Conservation (phyloP, 2,888 invertebrate species). For the Barypeithes pellucidus region DNA sequence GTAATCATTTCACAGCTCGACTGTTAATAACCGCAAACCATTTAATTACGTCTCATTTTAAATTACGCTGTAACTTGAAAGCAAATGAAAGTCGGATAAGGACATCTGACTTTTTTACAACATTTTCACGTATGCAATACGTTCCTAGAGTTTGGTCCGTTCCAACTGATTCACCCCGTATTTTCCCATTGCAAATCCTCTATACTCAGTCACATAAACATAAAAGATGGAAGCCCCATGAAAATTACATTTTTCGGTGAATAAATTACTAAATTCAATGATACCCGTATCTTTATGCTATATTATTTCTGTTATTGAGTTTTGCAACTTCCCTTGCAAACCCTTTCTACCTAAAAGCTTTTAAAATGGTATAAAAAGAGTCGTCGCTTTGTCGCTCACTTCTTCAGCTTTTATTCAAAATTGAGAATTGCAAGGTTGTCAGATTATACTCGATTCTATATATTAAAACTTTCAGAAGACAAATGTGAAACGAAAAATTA, state of each 20-base stretch:
- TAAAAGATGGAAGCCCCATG: not conserved
- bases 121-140: no score
- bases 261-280: slow-evolving; percentile 6
- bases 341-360: slow-evolving; percentile 23
- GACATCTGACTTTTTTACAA: no score
- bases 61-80: no score
- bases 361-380: slow-evolving; percentile 12
- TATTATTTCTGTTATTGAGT: slow-evolving; percentile 25
- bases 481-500: no score
- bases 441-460: not conserved
- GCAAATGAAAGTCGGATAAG: no score
- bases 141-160: no score
- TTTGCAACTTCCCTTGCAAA: slow-evolving; percentile 3
- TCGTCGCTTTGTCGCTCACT: slow-evolving; percentile 10
- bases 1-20: no score
- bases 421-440: not conserved
- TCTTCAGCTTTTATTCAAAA: not conserved
- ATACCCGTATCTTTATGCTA: slow-evolving; percentile 2
- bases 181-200: not conserved
- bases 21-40: no score
- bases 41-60: no score
- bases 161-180: no score
- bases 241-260: not conserved
- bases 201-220: slow-evolving; percentile 2
- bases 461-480: not conserved